A percentile compares a stretch with the other conserved stretches of the same genome.
phyloP scores from a whole-genome alignment of 2,113 vertebrate genomes.

The Athene noctua region DNA sequence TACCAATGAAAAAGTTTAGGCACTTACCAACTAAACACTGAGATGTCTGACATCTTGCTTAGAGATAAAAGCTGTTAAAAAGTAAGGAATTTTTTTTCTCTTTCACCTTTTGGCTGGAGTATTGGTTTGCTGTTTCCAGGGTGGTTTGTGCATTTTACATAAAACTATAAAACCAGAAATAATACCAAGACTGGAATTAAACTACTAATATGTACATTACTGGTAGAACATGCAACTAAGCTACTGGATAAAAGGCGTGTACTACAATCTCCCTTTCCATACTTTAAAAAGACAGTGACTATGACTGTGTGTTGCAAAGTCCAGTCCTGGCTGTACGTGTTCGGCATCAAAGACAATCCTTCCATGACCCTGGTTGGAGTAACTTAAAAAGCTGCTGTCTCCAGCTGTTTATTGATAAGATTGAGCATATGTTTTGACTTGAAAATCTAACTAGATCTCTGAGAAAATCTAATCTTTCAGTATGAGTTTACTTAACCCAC shows the following conservation, averaged over 20 bases:
- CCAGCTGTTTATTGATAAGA: neutral
- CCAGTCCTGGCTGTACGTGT: accelerated
- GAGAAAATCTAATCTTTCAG: neutral
- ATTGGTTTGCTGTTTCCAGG: neutral
- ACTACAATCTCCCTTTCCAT: neutral
- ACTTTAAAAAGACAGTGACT: neutral
- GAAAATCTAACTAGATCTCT: neutral
- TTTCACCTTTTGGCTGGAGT: neutral
- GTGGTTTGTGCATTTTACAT: neutral
- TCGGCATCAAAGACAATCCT: neutral
- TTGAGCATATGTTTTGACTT: neutral
- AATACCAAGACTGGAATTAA: neutral
- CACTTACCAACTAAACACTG: neutral
- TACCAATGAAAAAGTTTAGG: neutral
- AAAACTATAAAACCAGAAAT: neutral
- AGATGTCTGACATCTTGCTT: neutral
- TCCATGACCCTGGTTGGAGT: neutral
- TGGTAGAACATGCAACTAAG: neutral
- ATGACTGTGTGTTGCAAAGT: neutral
- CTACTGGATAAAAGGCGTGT: neutral
- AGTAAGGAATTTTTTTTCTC: neutral
- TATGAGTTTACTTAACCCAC: neutral
- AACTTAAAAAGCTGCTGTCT: neutral
- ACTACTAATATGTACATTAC: neutral
- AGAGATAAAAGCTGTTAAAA: neutral